Percentiles rank a stretch among this genome's conserved stretches.
Evolutionary conservation across 2,113 vertebrate species (phyloP).

Genomic region (Petrocephalus zakoni): DNA sequence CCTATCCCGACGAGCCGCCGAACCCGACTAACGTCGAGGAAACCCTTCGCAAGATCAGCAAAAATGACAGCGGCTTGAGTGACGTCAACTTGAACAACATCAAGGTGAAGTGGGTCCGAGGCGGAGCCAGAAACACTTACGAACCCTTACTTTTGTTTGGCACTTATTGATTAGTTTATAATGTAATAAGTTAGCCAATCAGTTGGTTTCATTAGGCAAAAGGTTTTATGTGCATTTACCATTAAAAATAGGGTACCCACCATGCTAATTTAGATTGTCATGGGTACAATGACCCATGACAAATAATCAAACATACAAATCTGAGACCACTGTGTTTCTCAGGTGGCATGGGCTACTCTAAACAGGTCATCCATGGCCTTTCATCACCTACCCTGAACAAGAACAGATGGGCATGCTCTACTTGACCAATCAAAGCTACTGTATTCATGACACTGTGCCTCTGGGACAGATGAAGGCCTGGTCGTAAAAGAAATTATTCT

Average conservation of each 20-base stretch:
- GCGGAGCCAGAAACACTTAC: background rate
- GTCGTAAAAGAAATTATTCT: background rate
- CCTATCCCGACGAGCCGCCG: slow-evolving; percentile 83
- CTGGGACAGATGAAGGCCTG: background rate
- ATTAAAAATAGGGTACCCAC: background rate
- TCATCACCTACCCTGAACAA: background rate
- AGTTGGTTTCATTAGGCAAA: background rate
- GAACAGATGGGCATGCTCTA: background rate
- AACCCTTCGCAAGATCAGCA: slow-evolving; percentile 73
- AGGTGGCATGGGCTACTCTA: background rate
- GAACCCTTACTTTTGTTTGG: background rate
- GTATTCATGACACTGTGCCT: background rate
- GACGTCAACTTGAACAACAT: slow-evolving; percentile 97
- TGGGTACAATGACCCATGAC: background rate
- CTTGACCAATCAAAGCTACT: background rate
- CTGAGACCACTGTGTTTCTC: background rate
- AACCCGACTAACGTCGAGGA: slow-evolving; percentile 87
- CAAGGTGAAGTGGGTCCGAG: slow-evolving; percentile 59
- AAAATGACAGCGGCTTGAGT: slow-evolving; percentile 69
- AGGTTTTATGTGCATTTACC: background rate
- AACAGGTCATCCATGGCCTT: background rate
- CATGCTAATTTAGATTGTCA: background rate
- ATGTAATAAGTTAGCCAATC: background rate
- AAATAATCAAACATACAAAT: background rate
- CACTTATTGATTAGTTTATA: background rate